Conservation (phyloP, 1,140 invertebrate genomes). For the Hycleus cichorii region DNA sequence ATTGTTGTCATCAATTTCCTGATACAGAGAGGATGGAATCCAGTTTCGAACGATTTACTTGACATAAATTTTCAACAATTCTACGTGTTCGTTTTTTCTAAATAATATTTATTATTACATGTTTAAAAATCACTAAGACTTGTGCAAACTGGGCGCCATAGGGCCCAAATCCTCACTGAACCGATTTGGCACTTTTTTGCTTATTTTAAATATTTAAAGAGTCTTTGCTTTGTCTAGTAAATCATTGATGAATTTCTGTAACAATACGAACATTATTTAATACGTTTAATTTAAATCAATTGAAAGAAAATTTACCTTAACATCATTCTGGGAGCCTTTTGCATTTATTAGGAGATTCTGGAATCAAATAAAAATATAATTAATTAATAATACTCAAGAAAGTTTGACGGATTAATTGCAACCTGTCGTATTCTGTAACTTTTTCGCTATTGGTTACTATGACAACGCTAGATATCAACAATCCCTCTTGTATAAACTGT, state of each 20-base stretch:
- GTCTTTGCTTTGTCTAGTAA: conserved; percentile 83
- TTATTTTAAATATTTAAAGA: conserved; percentile 49
- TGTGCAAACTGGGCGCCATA: conserved; percentile 30
- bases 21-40: conserved; percentile 14
- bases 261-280: conserved; percentile 33
- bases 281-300: not conserved
- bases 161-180: conserved; percentile 28
- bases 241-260: conserved; percentile 85
- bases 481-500: no score
- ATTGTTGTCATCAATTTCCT: not conserved
- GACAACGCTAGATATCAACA: no score
- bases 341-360: conserved; percentile 70
- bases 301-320: conserved; percentile 58
- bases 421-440: no score
- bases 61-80: not conserved
- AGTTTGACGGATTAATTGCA: no score
- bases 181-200: conserved; percentile 36
- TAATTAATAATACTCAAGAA: no score
- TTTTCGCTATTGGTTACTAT: not conserved
- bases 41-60: conserved; percentile 7
- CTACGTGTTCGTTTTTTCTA: not conserved
- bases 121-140: conserved; percentile 23
- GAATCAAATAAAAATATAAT: conserved; percentile 33
- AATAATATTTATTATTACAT: conserved; percentile 7
- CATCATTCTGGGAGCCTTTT: conserved; percentile 76